These are phyloP conservation scores for Gasteruption jaculator DNA, from an alignment of 2,888 invertebrate genomes.

Conservation along the genomic window DNA sequence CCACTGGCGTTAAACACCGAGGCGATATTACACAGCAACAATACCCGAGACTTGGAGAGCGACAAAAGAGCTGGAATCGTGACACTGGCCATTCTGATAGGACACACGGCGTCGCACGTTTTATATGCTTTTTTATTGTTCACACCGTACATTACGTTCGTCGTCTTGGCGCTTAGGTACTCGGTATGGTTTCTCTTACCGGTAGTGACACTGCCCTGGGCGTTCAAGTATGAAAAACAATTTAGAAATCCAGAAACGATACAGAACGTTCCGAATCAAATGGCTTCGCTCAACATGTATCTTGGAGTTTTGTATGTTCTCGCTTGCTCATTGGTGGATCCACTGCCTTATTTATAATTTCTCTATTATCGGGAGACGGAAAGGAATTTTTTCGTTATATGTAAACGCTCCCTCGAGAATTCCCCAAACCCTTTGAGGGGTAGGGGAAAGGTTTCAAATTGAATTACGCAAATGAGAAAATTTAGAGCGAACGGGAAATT, in stretches of 20 bases:
- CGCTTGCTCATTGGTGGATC: slow-evolving; percentile 58
- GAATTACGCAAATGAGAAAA: too few species aligned
- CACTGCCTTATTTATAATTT: slow-evolving; percentile 43
- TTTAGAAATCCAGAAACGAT: slow-evolving; percentile 77
- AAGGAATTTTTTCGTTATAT: too few species aligned
- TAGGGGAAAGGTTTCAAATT: too few species aligned
- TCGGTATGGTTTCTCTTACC: slow-evolving; percentile 88
- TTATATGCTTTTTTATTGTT: slow-evolving; percentile 86
- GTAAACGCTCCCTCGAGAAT: too few species aligned
- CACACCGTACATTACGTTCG: slow-evolving; percentile 85
- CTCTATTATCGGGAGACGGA: too few species aligned
- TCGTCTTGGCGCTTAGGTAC: slow-evolving; percentile 78
- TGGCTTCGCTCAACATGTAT: slow-evolving; percentile 85
- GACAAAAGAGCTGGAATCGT: slow-evolving; percentile 89
- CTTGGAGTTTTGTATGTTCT: slow-evolving; percentile 87
- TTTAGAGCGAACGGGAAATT: too few species aligned
- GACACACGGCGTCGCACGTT: slow-evolving; percentile 85
- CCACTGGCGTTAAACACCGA: slow-evolving; percentile 92
- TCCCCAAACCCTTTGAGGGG: too few species aligned
- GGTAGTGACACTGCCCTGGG: slow-evolving; percentile 78
- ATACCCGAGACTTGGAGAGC: slow-evolving; percentile 85
- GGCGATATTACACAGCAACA: slow-evolving; percentile 92
- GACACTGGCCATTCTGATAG: slow-evolving; percentile 90
- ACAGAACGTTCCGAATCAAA: slow-evolving; percentile 78
- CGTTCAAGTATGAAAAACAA: slow-evolving; percentile 85